Evolutionary conservation across 1,140 invertebrate species (phyloP).

Genomic region (Drosophila sechellia): DNA sequence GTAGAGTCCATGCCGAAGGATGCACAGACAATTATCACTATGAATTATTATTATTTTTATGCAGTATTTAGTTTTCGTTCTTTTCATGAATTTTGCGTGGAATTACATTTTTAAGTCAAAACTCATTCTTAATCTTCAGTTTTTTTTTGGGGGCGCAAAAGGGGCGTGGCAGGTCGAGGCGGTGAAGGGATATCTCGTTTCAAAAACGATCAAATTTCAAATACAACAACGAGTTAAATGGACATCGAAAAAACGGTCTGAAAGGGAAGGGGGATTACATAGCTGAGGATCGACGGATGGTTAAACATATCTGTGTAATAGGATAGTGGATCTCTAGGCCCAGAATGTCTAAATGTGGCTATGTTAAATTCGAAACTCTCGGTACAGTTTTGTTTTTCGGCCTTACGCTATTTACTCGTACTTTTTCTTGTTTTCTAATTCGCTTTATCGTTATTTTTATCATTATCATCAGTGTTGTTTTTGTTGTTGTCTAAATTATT

Average conservation of each 20-base stretch:
- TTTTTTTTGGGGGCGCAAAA: constrained; percentile 42
- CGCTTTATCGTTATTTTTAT: constrained; percentile 77
- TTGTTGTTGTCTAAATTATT: constrained; percentile 81
- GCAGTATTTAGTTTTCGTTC: constrained; percentile 56
- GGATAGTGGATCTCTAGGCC: constrained; percentile 15
- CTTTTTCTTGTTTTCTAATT: constrained; percentile 62
- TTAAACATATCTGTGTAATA: not conserved
- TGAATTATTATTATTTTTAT: constrained; percentile 75
- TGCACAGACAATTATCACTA: constrained; percentile 67
- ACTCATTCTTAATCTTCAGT: constrained; percentile 68
- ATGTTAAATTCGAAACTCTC: constrained; percentile 66
- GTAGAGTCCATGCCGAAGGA: constrained; percentile 58
- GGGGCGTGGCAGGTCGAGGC: constrained; percentile 15
- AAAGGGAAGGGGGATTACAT: not conserved
- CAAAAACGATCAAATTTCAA: constrained; percentile 70
- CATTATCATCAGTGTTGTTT: constrained; percentile 68
- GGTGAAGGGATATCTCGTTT: constrained; percentile 57
- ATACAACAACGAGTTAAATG: constrained; percentile 70
- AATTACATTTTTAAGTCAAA: constrained; percentile 82
- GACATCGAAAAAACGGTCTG: constrained; percentile 32
- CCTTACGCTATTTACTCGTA: constrained; percentile 62
- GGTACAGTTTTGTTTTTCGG: constrained; percentile 34
- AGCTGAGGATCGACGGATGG: constrained; percentile 3
- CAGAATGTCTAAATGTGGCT: constrained; percentile 36
- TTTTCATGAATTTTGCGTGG: constrained; percentile 74